Evolutionary conservation across 2,888 invertebrate genomes (phyloP).

Genomic region (Polymixis flavicincta): DNA sequence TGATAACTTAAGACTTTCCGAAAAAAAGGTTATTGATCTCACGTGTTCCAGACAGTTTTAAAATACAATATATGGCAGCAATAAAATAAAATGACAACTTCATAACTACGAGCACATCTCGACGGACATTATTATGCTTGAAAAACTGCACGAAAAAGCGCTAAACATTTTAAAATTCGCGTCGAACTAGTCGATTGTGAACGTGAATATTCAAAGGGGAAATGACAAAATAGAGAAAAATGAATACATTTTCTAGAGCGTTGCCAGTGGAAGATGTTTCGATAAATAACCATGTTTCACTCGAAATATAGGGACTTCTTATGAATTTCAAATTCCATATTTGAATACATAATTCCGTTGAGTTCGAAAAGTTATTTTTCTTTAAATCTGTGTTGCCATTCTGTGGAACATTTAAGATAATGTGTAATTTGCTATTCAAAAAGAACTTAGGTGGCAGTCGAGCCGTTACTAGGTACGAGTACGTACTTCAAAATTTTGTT

Average conservation of each 20-base stretch:
- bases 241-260: conserved; percentile 32
- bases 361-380: conserved; percentile 77
- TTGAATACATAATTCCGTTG: conserved; percentile 79
- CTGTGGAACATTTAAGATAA: conserved; percentile 59
- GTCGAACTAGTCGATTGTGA: conserved; percentile 54
- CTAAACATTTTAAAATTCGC: conserved; percentile 44
- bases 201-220: conserved; percentile 58
- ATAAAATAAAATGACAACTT: conserved; percentile 34
- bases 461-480: conserved; percentile 13
- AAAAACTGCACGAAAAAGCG: conserved; percentile 50
- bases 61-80: conserved; percentile 10
- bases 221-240: conserved; percentile 46
- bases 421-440: conserved; percentile 70
- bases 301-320: conserved; percentile 73
- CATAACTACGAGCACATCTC: conserved; percentile 25
- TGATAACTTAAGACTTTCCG: not conserved
- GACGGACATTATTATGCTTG: conserved; percentile 28
- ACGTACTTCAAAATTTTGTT: conserved; percentile 57
- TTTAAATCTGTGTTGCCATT: conserved; percentile 70
- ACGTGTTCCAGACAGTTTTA: not conserved
- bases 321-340: conserved; percentile 80
- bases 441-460: conserved; percentile 60
- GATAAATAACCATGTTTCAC: conserved; percentile 72
- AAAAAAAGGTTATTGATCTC: not conserved
- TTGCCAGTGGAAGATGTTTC: conserved; percentile 61